Evolutionary conservation across 2,888 invertebrate species (phyloP).

Genomic region (Caenorhabditis sp.): DNA sequence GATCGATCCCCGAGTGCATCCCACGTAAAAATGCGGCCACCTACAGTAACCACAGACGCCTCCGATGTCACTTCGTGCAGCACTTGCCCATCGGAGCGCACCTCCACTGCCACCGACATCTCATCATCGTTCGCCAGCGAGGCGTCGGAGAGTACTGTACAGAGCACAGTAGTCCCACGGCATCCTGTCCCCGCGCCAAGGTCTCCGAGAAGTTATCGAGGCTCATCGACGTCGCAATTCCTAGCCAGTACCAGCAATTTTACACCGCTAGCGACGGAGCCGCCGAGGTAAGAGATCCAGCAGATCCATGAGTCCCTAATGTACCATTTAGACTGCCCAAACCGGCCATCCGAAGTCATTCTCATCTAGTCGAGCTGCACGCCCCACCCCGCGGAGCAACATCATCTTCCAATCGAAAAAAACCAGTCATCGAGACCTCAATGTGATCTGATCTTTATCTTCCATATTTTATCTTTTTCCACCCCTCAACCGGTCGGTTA

Average conservation of each 20-base stretch:
- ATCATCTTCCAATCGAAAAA: conserved; percentile 23
- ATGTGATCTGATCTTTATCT: conserved; percentile 43
- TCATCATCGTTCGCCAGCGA: conserved; percentile 40
- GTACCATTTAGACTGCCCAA: conserved; percentile 25
- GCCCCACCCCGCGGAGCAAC: conserved; percentile 34
- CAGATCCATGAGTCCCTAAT: neutral
- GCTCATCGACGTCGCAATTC: conserved; percentile 22
- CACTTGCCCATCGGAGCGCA: conserved; percentile 58
- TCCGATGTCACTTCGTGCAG: conserved; percentile 44
- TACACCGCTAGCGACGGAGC: conserved; percentile 46
- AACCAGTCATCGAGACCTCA: conserved; percentile 59
- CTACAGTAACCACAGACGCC: conserved; percentile 26
- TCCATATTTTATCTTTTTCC: conserved; percentile 15
- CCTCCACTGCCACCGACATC: conserved; percentile 64
- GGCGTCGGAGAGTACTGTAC: conserved; percentile 57
- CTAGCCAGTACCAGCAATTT: conserved; percentile 42
- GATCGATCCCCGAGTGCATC: conserved; percentile 6
- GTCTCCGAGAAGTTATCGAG: conserved; percentile 11
- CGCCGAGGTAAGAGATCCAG: conserved; percentile 32
- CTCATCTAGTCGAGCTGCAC: conserved; percentile 47
- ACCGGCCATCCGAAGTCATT: conserved; percentile 3
- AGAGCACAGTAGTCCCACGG: conserved; percentile 34
- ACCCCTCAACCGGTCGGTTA: neutral
- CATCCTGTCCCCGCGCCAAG: conserved; percentile 33
- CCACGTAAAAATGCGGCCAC: conserved; percentile 33